Conservation (phyloP, 2,797 vertebrate genomes). For the Trachurus trachurus region DNA sequence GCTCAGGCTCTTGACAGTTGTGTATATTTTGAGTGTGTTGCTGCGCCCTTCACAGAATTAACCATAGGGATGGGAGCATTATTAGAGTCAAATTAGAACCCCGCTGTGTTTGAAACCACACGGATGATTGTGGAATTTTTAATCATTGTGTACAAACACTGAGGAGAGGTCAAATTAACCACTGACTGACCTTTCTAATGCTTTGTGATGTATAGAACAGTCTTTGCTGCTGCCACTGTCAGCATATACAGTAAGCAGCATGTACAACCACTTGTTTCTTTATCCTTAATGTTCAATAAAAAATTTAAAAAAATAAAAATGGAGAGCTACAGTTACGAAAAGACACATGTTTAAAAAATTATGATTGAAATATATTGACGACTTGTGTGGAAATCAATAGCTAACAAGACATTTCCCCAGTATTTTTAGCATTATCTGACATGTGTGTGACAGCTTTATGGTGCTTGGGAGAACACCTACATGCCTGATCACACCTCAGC, state of each 20-base stretch:
- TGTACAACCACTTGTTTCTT: background rate
- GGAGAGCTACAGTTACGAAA: background rate
- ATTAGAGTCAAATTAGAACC: slow-evolving; percentile 75
- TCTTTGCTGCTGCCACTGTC: background rate
- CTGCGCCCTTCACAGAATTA: slow-evolving; percentile 78
- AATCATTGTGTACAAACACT: slow-evolving; percentile 58
- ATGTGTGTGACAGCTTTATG: slow-evolving; percentile 38
- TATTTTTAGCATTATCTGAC: slow-evolving; percentile 22
- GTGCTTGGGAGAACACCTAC: slow-evolving; percentile 8
- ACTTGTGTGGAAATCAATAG: slow-evolving; percentile 27
- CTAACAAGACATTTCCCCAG: slow-evolving; percentile 42
- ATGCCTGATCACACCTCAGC: slow-evolving; percentile 19
- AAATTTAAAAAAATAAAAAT: no score
- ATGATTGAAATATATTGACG: slow-evolving; percentile 10
- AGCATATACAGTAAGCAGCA: background rate
- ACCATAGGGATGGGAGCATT: slow-evolving; percentile 69
- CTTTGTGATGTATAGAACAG: background rate
- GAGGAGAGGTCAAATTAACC: slow-evolving; percentile 52
- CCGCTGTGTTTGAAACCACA: slow-evolving; percentile 68
- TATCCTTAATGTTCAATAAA: background rate
- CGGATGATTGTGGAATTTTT: slow-evolving; percentile 63
- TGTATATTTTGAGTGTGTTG: slow-evolving; percentile 54
- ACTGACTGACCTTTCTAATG: slow-evolving; percentile 23
- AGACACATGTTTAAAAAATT: slow-evolving; percentile 1
- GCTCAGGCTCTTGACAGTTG: slow-evolving; percentile 60